Percentiles rank a stretch among this genome's conserved stretches.
These are phyloP conservation scores for Callaeas wilsoni DNA, from an alignment of 2,113 vertebrate species.

Conservation along the genomic window DNA sequence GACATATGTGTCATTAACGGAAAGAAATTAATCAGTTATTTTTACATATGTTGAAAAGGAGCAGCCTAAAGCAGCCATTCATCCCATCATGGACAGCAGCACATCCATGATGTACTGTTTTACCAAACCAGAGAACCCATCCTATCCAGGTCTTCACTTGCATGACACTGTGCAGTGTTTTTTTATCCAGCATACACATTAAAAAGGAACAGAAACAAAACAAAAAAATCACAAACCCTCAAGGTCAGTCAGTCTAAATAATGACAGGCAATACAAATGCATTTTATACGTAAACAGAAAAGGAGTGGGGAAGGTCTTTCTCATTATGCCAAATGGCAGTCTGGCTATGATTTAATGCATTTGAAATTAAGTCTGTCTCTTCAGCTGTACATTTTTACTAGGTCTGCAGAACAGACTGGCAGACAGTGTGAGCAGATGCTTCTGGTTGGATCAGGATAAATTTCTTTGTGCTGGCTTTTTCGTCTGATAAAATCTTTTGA, in stretches of 20 bases:
- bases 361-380: conserved; percentile 62
- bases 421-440: conserved; percentile 57
- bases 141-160: background rate
- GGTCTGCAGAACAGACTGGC: conserved; percentile 52
- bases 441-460: conserved; percentile 8
- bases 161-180: background rate
- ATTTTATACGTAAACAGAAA: conserved; percentile 29
- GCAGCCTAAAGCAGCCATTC: background rate
- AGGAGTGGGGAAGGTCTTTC: conserved; percentile 31
- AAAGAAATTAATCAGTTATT: background rate
- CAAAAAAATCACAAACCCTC: background rate
- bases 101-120: background rate
- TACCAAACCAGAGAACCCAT: background rate
- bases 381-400: conserved; percentile 55
- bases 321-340: conserved; percentile 41
- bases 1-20: background rate
- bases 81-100: background rate
- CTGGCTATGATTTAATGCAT: conserved; percentile 58
- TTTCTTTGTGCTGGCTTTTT: background rate
- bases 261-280: conserved; percentile 19
- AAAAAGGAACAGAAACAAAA: background rate
- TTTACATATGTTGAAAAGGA: background rate
- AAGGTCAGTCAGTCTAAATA: conserved; percentile 27
- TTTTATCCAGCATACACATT: background rate
- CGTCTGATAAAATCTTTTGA: background rate